Evolutionary conservation across 64 coral and sea anemone species (phyloP).

Genomic region (Platygyra sinensis): DNA sequence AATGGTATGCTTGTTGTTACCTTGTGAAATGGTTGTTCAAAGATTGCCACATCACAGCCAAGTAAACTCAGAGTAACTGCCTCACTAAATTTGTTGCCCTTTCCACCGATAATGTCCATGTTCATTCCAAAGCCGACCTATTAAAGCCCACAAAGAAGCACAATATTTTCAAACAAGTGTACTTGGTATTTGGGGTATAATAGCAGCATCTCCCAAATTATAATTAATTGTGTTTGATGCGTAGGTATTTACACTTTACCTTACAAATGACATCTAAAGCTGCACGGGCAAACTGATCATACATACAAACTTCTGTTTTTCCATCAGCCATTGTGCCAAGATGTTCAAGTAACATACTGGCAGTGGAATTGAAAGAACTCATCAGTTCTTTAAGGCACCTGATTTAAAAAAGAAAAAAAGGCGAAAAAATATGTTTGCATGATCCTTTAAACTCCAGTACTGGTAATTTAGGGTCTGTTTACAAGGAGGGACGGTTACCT

Average conservation of each 20-base stretch:
- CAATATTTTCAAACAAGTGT: too few relatives aligned
- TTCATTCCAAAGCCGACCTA: conserved; percentile 70
- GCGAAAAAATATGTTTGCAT: background rate
- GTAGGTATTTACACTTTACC: background rate
- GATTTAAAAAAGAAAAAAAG: background rate
- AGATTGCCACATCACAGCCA: conserved; percentile 1
- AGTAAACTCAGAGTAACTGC: conserved; percentile 14
- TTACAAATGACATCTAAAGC: conserved; percentile 72
- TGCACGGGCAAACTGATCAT: conserved; percentile 34
- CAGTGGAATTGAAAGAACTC: conserved; percentile 42
- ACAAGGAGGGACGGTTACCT: too few relatives aligned
- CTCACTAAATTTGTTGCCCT: conserved; percentile 28
- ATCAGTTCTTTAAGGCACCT: conserved; percentile 63
- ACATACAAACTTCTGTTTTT: conserved; percentile 31
- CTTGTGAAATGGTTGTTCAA: conserved; percentile 30
- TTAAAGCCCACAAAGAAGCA: background rate
- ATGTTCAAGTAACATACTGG: conserved; percentile 36
- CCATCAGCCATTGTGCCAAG: conserved; percentile 60
- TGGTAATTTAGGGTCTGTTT: too few relatives aligned
- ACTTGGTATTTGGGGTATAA: too few relatives aligned
- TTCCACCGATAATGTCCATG: conserved; percentile 29
- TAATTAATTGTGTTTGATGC: too few relatives aligned
- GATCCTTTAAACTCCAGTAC: too few relatives aligned
- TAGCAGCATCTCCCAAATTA: too few relatives aligned
- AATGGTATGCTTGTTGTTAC: background rate